Evolutionary conservation across 2,113 vertebrate genomes (phyloP).

Genomic region (Arothron firmamentum): DNA sequence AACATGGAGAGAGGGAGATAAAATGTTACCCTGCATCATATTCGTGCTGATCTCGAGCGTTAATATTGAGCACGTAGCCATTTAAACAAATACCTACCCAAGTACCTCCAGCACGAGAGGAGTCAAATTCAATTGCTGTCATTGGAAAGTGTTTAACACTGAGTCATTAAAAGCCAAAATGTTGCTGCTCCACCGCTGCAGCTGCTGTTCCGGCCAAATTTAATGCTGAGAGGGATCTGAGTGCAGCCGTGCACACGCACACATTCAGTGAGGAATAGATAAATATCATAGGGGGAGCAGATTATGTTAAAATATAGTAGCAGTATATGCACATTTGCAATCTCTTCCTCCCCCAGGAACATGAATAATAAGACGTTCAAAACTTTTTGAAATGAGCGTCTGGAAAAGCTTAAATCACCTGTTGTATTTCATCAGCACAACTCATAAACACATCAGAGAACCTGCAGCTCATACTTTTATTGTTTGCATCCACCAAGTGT

Average conservation of each 20-base stretch:
- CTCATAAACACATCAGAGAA: conserved; percentile 37
- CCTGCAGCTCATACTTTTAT: conserved; percentile 12
- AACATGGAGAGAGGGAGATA: too few relatives aligned
- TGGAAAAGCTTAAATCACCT: conserved; percentile 34
- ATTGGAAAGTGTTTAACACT: conserved; percentile 58
- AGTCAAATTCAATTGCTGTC: conserved; percentile 65
- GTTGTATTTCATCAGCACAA: conserved; percentile 38
- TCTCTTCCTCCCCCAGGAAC: conserved; percentile 38
- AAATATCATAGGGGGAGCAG: conserved; percentile 24
- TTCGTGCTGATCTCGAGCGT: too few relatives aligned
- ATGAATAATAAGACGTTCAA: conserved; percentile 27
- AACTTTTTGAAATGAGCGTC: conserved; percentile 24
- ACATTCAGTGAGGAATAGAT: conserved; percentile 11
- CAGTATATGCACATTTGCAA: conserved; percentile 26
- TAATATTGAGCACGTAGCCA: too few relatives aligned
- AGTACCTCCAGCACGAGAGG: not conserved
- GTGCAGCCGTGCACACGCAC: conserved; percentile 1
- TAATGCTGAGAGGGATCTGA: conserved; percentile 49
- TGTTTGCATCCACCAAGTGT: conserved; percentile 30
- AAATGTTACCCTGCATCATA: too few relatives aligned
- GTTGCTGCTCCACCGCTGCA: conserved; percentile 40
- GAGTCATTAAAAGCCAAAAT: conserved; percentile 55
- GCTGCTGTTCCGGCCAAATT: conserved; percentile 49
- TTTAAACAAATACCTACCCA: too few relatives aligned
- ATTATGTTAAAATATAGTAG: conserved; percentile 32